Conservation (phyloP, 1,140 invertebrate genomes). For the Leptinotarsa texana region DNA sequence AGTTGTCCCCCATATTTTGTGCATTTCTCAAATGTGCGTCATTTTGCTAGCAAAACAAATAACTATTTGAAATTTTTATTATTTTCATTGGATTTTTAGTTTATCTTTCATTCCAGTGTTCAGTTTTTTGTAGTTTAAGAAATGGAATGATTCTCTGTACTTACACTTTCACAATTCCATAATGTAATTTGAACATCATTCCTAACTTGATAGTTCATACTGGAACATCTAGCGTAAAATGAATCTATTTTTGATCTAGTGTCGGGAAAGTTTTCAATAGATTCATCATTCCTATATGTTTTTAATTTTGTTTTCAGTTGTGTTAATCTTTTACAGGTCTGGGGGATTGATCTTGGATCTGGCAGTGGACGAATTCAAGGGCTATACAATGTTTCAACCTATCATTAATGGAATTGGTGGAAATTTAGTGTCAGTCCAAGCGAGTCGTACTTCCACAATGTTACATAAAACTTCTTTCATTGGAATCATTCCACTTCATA, state of each 20-base stretch:
- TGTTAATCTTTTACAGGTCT: conserved; percentile 60
- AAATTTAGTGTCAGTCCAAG: conserved; percentile 96
- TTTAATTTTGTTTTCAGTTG: conserved; percentile 5
- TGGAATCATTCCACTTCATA: conserved; percentile 75
- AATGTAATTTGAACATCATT: neutral
- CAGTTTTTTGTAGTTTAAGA: too few relatives aligned
- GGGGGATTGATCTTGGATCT: conserved; percentile 81
- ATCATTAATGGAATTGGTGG: conserved; percentile 96
- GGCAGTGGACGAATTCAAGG: conserved; percentile 73
- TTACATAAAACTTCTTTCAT: conserved; percentile 81
- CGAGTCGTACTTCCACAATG: conserved; percentile 90
- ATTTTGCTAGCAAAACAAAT: too few relatives aligned
- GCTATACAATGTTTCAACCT: conserved; percentile 87
- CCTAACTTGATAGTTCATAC: neutral
- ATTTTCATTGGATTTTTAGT: too few relatives aligned
- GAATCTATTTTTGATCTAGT: neutral
- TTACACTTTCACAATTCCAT: too few relatives aligned
- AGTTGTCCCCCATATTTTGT: too few relatives aligned
- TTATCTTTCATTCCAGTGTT: too few relatives aligned
- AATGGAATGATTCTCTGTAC: too few relatives aligned
- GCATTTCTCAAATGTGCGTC: too few relatives aligned
- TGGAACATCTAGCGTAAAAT: too few relatives aligned
- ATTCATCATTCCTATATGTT: neutral
- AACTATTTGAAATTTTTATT: too few relatives aligned
- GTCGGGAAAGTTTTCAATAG: neutral